These are phyloP conservation scores for Gonocerus acuteangulatus DNA, from an alignment of 2,888 invertebrate genomes.

Conservation along the genomic window DNA sequence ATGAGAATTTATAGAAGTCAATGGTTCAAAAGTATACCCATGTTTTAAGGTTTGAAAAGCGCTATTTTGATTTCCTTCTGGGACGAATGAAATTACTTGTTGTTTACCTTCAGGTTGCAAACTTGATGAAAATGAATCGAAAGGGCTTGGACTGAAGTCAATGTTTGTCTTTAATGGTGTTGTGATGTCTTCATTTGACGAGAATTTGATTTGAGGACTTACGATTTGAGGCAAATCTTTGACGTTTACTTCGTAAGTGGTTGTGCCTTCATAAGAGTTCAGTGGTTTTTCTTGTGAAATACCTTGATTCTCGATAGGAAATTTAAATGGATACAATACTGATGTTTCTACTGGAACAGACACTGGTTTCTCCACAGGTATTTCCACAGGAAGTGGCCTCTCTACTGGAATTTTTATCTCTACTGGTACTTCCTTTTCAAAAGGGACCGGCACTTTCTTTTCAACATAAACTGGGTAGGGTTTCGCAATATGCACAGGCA, in stretches of 20 bases:
- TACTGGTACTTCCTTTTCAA: constrained; percentile 47
- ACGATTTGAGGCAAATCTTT: background rate
- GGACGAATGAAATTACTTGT: background rate
- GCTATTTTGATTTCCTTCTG: background rate
- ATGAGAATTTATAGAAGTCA: background rate
- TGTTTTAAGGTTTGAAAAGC: background rate
- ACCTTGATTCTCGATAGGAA: constrained; percentile 39
- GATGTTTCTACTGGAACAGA: constrained; percentile 40
- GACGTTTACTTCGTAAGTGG: background rate
- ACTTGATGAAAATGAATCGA: background rate
- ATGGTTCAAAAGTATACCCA: background rate
- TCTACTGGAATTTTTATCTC: constrained; percentile 48
- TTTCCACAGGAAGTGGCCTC: constrained; percentile 31
- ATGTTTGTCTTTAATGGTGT: background rate
- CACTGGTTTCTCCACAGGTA: constrained; percentile 50
- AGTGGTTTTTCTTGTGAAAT: constrained; percentile 23
- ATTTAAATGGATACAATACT: constrained; percentile 39
- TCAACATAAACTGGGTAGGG: constrained; percentile 57
- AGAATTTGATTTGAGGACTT: background rate
- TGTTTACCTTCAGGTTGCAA: background rate
- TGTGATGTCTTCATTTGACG: background rate
- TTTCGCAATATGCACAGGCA: constrained; percentile 65
- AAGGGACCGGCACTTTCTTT: constrained; percentile 60
- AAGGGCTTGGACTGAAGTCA: background rate
- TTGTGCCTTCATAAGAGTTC: background rate